Percentiles rank a stretch among this genome's conserved stretches.
phyloP scores from a whole-genome alignment of 2,797 vertebrate species.

The Tolypeutes matacus region DNA sequence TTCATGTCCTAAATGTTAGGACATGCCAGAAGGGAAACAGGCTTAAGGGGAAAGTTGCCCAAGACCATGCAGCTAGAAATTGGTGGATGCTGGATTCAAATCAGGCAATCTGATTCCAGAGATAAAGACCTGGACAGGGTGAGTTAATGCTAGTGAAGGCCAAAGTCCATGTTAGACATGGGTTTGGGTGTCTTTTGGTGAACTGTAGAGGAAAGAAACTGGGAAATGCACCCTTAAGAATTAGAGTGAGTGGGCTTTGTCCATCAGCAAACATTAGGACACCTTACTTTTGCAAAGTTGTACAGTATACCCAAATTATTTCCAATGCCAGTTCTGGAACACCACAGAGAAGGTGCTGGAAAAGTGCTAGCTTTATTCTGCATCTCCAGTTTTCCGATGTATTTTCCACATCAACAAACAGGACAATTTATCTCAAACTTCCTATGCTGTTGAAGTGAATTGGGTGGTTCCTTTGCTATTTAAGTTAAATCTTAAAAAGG shows the following conservation, averaged over 20 bases:
- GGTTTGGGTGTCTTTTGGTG: not conserved
- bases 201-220: not conserved
- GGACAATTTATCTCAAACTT: not conserved
- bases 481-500: slow-evolving; percentile 17
- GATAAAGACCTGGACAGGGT: not conserved
- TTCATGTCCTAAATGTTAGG: not conserved
- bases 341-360: not conserved
- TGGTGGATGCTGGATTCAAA: not conserved
- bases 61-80: too few relatives aligned
- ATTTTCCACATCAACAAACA: not conserved
- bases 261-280: not conserved
- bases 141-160: not conserved
- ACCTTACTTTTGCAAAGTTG: not conserved
- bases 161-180: not conserved
- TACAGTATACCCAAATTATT: not conserved
- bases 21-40: not conserved
- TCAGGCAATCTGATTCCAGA: not conserved
- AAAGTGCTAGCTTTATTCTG: not conserved
- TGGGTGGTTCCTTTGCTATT: not conserved
- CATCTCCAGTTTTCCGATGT: not conserved
- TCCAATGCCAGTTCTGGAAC: not conserved
- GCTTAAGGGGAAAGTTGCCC: not conserved
- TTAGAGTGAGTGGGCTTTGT: not conserved
- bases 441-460: not conserved
- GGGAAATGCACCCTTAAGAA: not conserved